Evolutionary conservation across 2,113 vertebrate species (phyloP).

Genomic region (Cervus canadensis): DNA sequence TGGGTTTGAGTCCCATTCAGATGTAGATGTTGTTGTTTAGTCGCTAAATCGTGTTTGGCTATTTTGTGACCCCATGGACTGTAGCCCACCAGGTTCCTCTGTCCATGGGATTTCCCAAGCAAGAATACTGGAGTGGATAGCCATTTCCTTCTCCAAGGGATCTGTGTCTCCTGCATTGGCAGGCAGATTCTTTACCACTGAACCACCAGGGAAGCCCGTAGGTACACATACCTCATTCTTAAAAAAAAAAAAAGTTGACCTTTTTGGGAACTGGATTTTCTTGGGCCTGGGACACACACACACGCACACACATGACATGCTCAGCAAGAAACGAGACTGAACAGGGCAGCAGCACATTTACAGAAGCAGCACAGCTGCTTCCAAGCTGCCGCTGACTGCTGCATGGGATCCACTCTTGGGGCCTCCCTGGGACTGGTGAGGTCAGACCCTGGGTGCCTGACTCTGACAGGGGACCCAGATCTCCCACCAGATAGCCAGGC

Average conservation of each 20-base stretch:
- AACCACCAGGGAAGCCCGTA: background rate
- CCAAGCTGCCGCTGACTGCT: background rate
- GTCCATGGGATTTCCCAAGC: background rate
- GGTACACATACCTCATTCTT: background rate
- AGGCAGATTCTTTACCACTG: background rate
- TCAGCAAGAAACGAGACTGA: background rate
- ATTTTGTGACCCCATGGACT: background rate
- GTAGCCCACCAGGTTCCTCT: background rate
- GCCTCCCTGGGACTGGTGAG: background rate
- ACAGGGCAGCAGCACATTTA: background rate
- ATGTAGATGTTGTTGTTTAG: background rate
- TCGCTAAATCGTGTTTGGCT: background rate
- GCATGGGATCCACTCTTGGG: background rate
- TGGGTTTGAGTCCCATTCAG: background rate
- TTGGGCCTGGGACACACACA: background rate
- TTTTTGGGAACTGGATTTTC: background rate
- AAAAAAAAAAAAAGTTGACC: background rate
- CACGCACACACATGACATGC: background rate
- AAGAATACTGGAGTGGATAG: background rate
- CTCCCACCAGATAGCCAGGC: background rate
- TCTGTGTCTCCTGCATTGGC: background rate
- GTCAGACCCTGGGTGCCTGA: background rate
- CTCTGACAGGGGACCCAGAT: background rate
- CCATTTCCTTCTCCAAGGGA: background rate
- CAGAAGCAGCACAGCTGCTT: fast-evolving